A percentile compares a stretch with the other conserved stretches of the same genome.
Conservation (phyloP, 2,888 invertebrate genomes). For the Nephrotoma appendiculata region DNA sequence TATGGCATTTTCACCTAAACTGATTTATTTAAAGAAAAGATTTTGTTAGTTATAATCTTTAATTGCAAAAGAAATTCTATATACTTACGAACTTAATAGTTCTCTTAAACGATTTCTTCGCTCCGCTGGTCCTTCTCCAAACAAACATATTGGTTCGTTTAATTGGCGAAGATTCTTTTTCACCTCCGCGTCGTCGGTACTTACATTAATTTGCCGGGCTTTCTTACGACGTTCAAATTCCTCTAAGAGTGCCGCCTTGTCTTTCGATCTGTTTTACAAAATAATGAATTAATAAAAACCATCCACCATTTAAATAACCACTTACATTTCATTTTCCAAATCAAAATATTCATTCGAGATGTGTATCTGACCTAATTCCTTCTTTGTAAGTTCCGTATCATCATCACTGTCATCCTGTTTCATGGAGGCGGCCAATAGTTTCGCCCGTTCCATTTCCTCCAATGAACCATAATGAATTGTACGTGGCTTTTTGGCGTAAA, state of each 20-base stretch:
- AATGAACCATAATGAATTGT: slow-evolving; percentile 80
- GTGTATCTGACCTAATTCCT: slow-evolving; percentile 25
- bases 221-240: slow-evolving; percentile 91
- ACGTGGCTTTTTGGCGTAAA: slow-evolving; percentile 57
- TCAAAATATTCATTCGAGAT: slow-evolving; percentile 34
- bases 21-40: slow-evolving; percentile 19
- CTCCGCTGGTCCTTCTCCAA: slow-evolving; percentile 98
- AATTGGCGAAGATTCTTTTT: slow-evolving; percentile 76
- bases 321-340: slow-evolving; percentile 26
- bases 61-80: background rate
- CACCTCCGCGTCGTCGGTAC: slow-evolving; percentile 96
- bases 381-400: slow-evolving; percentile 33
- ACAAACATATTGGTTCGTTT: slow-evolving; percentile 92
- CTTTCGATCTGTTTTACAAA: slow-evolving; percentile 47
- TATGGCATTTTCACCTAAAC: slow-evolving; percentile 79
- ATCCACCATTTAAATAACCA: background rate
- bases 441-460: slow-evolving; percentile 67
- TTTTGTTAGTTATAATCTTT: background rate
- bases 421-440: slow-evolving; percentile 38
- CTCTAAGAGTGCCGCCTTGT: slow-evolving; percentile 81
- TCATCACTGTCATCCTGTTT: slow-evolving; percentile 46
- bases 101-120: slow-evolving; percentile 82
- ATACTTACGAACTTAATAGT: slow-evolving; percentile 57
- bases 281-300: background rate
- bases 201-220: slow-evolving; percentile 89